Evolutionary conservation across 92 coral and sea anemone genomes (phyloP).

Genomic region (Heteractis magnifica): DNA sequence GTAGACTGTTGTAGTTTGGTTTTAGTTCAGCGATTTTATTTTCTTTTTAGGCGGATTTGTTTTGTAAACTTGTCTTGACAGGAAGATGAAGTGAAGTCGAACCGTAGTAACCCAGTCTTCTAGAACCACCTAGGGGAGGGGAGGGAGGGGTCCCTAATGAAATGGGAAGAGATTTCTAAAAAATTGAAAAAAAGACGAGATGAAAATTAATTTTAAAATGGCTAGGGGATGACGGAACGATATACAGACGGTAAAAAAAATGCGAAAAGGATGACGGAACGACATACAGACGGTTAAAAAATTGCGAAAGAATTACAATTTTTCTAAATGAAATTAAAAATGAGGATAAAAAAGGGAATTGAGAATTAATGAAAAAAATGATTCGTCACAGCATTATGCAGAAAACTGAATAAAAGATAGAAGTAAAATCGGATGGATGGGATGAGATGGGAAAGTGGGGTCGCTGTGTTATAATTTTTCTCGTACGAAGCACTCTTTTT

Average conservation of each 20-base stretch:
- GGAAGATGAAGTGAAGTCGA: constrained; percentile 10
- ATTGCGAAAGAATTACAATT: too few relatives aligned
- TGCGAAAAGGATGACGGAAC: too few relatives aligned
- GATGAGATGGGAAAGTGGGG: neutral
- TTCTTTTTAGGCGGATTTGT: neutral
- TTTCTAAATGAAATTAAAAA: neutral
- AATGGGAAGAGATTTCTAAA: neutral
- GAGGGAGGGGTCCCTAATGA: neutral
- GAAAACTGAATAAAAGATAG: neutral
- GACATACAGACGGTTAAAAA: too few relatives aligned
- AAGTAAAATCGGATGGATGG: neutral
- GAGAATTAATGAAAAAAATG: neutral
- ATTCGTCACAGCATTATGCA: neutral
- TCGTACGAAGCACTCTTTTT: too few relatives aligned
- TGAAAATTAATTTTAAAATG: neutral
- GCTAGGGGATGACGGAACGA: too few relatives aligned
- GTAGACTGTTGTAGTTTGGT: neutral
- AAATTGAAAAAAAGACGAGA: neutral
- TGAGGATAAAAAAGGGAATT: neutral
- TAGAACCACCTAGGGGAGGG: neutral
- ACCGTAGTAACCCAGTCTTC: neutral
- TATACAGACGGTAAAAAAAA: too few relatives aligned
- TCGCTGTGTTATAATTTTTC: neutral
- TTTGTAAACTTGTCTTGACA: constrained; percentile 5
- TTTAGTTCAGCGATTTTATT: constrained; percentile 8